Conservation (phyloP, 2,113 vertebrate species). For the Bungarus multicinctus region DNA sequence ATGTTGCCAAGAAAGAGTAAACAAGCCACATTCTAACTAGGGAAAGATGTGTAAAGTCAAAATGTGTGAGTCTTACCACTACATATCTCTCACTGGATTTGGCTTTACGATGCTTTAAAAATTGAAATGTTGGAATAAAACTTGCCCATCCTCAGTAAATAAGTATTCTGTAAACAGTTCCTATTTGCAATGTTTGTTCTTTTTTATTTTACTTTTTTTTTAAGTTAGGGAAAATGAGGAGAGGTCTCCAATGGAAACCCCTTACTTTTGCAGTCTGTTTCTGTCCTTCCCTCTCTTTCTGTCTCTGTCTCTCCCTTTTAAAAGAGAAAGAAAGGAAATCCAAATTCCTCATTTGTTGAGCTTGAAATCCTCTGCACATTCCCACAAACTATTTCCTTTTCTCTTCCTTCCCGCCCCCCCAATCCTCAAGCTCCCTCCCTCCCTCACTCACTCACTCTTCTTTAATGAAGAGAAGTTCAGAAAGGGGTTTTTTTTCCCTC, state of each 20-base stretch:
- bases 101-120: neutral
- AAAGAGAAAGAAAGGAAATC: conserved; percentile 64
- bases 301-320: conserved; percentile 37
- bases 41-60: neutral
- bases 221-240: conserved; percentile 48
- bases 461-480: conserved; percentile 86
- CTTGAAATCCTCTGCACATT: conserved; percentile 80
- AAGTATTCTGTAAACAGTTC: conserved; percentile 31
- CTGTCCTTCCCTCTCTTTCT: conserved; percentile 55
- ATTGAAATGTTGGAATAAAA: neutral
- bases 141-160: conserved; percentile 39
- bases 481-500: conserved; percentile 64
- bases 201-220: neutral
- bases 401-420: conserved; percentile 65
- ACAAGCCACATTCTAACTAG: neutral
- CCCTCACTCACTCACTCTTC: conserved; percentile 50
- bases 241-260: conserved; percentile 29
- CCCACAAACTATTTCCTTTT: conserved; percentile 87
- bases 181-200: conserved; percentile 31
- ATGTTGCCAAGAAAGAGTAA: neutral
- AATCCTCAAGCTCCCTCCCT: conserved; percentile 65
- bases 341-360: conserved; percentile 85
- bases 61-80: neutral
- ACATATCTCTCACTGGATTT: neutral
- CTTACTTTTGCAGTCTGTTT: conserved; percentile 64